Conservation (phyloP, 2,113 vertebrate species). For the Pangasianodon gigas region DNA sequence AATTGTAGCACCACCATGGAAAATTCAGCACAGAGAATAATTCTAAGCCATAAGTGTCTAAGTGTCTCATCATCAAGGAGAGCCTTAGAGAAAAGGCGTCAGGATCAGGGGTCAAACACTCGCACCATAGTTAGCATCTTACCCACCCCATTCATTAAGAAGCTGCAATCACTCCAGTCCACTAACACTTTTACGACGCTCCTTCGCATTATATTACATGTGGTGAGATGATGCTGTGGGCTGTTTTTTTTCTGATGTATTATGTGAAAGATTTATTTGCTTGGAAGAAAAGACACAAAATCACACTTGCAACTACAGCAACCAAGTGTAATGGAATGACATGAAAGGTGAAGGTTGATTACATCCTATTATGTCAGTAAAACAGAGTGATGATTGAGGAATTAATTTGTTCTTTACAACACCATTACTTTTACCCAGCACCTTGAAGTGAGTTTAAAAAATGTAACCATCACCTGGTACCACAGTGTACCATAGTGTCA, state of each 20-base stretch:
- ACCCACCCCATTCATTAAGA: constrained; percentile 29
- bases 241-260: background rate
- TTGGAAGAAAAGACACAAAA: background rate
- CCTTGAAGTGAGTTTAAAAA: too few relatives aligned
- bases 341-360: background rate
- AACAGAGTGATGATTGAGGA: background rate
- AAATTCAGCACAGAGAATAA: background rate
- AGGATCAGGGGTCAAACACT: constrained; percentile 46
- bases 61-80: background rate
- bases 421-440: background rate
- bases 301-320: background rate
- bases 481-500: background rate
- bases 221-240: background rate
- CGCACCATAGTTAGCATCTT: constrained; percentile 35
- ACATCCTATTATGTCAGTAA: background rate
- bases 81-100: background rate
- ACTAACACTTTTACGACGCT: background rate
- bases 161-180: constrained; percentile 1
- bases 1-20: too few relatives aligned
- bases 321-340: background rate
- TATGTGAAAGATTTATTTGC: constrained; percentile 5
- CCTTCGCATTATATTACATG: background rate
- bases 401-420: background rate
- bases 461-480: too few relatives aligned
- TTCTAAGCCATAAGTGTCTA: background rate